phyloP scores from a whole-genome alignment of 2,888 invertebrate species.

The Noctuana brunneofusca region DNA sequence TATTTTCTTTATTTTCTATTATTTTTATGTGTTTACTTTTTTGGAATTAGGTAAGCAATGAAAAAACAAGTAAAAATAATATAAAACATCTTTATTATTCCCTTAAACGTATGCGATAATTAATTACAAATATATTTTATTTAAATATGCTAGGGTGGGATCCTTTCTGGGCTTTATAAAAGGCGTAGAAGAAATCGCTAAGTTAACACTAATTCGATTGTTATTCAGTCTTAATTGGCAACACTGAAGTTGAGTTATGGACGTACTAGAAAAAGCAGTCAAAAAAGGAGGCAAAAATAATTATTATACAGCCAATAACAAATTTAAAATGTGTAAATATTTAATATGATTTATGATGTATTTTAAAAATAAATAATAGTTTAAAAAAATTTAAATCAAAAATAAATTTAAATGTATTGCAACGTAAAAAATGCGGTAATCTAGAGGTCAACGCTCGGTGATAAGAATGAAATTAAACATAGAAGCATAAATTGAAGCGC shows the following conservation, averaged over 20 bases:
- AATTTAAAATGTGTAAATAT: no score
- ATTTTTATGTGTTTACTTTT: background rate
- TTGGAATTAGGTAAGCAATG: background rate
- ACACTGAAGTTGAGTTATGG: conserved; percentile 56
- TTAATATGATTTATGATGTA: background rate
- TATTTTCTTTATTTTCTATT: background rate
- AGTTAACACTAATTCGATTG: conserved; percentile 43
- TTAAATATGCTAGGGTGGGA: conserved; percentile 69
- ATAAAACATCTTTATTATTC: conserved; percentile 70
- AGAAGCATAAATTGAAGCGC: conserved; percentile 49
- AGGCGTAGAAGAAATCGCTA: conserved; percentile 39
- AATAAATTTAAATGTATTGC: no score
- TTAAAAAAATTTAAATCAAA: no score
- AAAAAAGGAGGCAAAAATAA: background rate
- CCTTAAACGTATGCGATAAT: conserved; percentile 55
- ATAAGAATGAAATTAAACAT: conserved; percentile 36
- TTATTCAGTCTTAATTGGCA: conserved; percentile 69
- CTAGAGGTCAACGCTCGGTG: conserved; percentile 29
- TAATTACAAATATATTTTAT: conserved; percentile 46
- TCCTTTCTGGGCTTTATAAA: conserved; percentile 54
- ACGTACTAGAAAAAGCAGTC: conserved; percentile 37
- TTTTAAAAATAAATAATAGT: no score
- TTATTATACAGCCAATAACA: background rate
- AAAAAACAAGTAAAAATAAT: conserved; percentile 44
- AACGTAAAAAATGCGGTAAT: no score